These are phyloP conservation scores for Empidonax alnorum DNA, from an alignment of 2,113 vertebrate genomes.

Conservation along the genomic window DNA sequence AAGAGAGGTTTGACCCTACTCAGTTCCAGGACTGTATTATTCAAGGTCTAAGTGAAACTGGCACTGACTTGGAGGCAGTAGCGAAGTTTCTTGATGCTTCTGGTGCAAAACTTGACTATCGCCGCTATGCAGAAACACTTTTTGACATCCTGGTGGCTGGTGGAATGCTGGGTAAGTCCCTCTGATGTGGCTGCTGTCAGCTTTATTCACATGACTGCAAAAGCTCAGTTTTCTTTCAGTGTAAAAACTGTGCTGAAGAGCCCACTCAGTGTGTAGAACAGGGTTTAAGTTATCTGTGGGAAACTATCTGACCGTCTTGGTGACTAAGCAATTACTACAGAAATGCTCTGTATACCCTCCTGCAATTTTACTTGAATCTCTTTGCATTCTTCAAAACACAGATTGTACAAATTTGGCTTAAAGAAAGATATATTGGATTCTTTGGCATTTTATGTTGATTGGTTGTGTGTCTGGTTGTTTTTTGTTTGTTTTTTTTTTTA, in stretches of 20 bases:
- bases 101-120: conserved; percentile 99
- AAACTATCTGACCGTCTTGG: not conserved
- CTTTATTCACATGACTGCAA: not conserved
- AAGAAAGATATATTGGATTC: not conserved
- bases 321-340: not conserved
- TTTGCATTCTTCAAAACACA: not conserved
- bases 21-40: conserved; percentile 99
- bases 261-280: not conserved
- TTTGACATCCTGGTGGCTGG: conserved; percentile 99
- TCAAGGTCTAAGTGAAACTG: conserved; percentile 99
- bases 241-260: not conserved
- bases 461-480: not conserved
- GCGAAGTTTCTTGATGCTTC: conserved; percentile 99
- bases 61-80: conserved; percentile 98
- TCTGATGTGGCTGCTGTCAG: not conserved
- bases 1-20: conserved; percentile 99
- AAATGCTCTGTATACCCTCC: not conserved
- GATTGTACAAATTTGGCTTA: not conserved
- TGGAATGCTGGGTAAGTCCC: conserved; percentile 96
- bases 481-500: not conserved
- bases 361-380: not conserved
- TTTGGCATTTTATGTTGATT: not conserved
- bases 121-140: conserved; percentile 99
- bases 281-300: not conserved
- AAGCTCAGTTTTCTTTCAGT: not conserved